Percentiles rank a stretch among this genome's conserved stretches.
These are phyloP conservation scores for Hemibagrus guttatus DNA, from an alignment of 2,797 vertebrate species.

Conservation along the genomic window DNA sequence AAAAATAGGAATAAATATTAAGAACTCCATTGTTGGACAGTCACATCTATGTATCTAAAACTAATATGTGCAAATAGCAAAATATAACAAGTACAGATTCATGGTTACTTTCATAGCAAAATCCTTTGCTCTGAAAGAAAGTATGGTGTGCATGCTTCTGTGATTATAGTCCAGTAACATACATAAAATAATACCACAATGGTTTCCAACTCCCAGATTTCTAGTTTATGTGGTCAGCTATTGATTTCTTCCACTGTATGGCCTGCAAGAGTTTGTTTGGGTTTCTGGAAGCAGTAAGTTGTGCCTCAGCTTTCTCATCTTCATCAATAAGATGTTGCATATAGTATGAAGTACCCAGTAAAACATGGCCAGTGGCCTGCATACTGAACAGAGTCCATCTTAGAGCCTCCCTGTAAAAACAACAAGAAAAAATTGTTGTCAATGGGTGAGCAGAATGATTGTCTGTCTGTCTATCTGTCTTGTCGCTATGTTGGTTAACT, in stretches of 20 bases:
- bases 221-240: slow-evolving; percentile 26
- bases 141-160: neutral
- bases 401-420: slow-evolving; percentile 81
- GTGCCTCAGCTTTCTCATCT: slow-evolving; percentile 69
- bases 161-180: slow-evolving; percentile 31
- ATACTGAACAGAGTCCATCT: slow-evolving; percentile 88
- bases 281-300: slow-evolving; percentile 39
- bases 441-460: neutral
- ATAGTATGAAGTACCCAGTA: slow-evolving; percentile 90
- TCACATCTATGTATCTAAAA: neutral
- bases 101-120: slow-evolving; percentile 15
- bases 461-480: neutral
- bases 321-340: slow-evolving; percentile 89
- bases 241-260: slow-evolving; percentile 44
- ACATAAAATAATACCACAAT: slow-evolving; percentile 12
- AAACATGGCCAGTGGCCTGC: slow-evolving; percentile 89
- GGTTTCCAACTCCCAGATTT: neutral
- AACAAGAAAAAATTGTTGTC: slow-evolving; percentile 13
- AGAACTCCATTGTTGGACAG: neutral
- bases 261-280: slow-evolving; percentile 39
- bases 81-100: slow-evolving; percentile 4
- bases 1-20: slow-evolving; percentile 39
- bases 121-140: neutral
- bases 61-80: slow-evolving; percentile 24
- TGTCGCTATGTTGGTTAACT: neutral